A percentile compares a stretch with the other conserved stretches of the same genome.
Evolutionary conservation across 2,797 vertebrate species (phyloP).

Genomic region (Helostoma temminkii): DNA sequence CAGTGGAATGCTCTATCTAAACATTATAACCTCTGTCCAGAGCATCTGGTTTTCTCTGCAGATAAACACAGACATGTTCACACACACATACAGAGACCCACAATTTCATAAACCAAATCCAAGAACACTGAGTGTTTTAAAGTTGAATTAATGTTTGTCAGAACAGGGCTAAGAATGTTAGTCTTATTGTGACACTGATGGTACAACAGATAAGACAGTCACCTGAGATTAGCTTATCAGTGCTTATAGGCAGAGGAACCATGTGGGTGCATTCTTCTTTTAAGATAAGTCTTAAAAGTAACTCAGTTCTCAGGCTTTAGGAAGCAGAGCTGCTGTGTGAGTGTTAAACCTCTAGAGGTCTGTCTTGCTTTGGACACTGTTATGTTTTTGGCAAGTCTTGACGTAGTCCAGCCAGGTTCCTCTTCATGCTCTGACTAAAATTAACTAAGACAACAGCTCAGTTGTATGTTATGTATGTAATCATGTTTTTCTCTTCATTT

Average conservation of each 20-base stretch:
- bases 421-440: not conserved
- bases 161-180: constrained; percentile 3
- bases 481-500: not conserved
- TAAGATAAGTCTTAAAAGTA: not conserved
- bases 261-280: not conserved
- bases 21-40: constrained; percentile 42
- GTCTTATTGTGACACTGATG: not conserved
- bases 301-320: not conserved
- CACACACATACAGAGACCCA: constrained; percentile 2
- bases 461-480: not conserved
- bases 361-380: not conserved
- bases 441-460: not conserved
- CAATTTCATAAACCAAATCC: constrained; percentile 10
- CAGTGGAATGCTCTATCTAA: constrained; percentile 46
- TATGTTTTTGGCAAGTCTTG: not conserved
- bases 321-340: constrained; percentile 7
- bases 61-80: constrained; percentile 30
- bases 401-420: not conserved
- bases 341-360: constrained; percentile 63
- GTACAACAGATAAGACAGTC: not conserved
- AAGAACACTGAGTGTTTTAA: too few relatives aligned
- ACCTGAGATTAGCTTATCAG: constrained; percentile 2
- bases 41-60: constrained; percentile 34
- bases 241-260: not conserved
- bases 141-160: not conserved